phyloP scores from a whole-genome alignment of 2,888 invertebrate species.

The Listrodromus nycthemerus region DNA sequence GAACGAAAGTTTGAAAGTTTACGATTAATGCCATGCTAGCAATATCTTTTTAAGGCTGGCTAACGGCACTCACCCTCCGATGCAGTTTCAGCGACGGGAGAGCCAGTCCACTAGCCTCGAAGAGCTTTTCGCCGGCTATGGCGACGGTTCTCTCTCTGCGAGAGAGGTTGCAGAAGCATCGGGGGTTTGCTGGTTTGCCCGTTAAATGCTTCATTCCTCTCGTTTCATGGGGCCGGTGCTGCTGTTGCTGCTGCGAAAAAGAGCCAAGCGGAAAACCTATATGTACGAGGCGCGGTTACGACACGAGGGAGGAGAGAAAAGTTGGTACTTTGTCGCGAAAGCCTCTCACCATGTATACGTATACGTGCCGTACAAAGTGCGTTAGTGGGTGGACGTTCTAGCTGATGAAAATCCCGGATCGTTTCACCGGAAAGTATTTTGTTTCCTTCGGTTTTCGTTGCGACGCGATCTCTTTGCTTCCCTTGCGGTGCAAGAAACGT shows the following conservation, averaged over 20 bases:
- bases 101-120: conserved; percentile 14
- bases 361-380: not conserved
- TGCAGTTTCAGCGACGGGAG: conserved; percentile 11
- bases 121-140: conserved; percentile 30
- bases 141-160: conserved; percentile 24
- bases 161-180: conserved; percentile 37
- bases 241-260: not conserved
- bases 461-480: not conserved
- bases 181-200: conserved; percentile 56
- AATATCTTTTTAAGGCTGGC: conserved; percentile 64
- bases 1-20: conserved; percentile 56
- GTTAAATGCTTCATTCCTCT: conserved; percentile 67
- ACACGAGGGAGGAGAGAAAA: conserved; percentile 40
- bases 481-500: conserved; percentile 33
- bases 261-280: conserved; percentile 36
- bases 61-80: conserved; percentile 4
- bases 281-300: conserved; percentile 40
- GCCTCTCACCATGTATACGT: conserved; percentile 37
- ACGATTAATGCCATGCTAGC: conserved; percentile 47
- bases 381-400: conserved; percentile 2
- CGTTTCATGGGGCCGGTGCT: conserved; percentile 27
- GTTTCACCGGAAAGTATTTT: conserved; percentile 10
- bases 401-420: conserved; percentile 39
- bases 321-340: conserved; percentile 37
- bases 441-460: conserved; percentile 5